Conservation (phyloP, 1,140 invertebrate genomes). For the Spodoptera frugiperda region DNA sequence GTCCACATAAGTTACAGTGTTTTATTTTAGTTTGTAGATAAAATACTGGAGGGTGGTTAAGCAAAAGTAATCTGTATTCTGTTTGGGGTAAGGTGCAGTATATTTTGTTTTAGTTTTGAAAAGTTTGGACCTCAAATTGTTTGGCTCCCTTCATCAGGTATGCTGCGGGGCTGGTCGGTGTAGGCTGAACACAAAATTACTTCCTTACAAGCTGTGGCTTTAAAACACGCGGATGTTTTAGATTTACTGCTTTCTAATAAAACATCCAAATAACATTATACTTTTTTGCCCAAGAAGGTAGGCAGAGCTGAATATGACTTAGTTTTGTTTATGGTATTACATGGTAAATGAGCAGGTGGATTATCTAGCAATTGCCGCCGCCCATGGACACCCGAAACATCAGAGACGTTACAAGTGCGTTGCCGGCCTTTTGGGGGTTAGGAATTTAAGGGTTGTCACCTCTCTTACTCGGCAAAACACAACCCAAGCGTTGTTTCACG, state of each 20-base stretch:
- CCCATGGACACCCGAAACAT: too few relatives aligned
- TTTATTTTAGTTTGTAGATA: slow-evolving; percentile 21
- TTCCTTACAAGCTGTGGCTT: slow-evolving; percentile 36
- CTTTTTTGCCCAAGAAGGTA: too few relatives aligned
- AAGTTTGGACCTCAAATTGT: slow-evolving; percentile 45
- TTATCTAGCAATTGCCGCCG: too few relatives aligned
- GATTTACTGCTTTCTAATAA: neutral
- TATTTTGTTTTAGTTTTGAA: slow-evolving; percentile 43
- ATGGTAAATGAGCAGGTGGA: too few relatives aligned
- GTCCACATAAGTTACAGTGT: slow-evolving; percentile 15
- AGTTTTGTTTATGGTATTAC: too few relatives aligned
- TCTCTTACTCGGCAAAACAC: too few relatives aligned
- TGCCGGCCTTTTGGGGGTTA: too few relatives aligned
- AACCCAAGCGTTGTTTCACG: too few relatives aligned
- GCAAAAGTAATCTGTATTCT: slow-evolving; percentile 21
- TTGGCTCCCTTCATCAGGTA: slow-evolving; percentile 49
- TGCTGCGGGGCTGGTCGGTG: slow-evolving; percentile 23
- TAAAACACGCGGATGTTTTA: neutral
- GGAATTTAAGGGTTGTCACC: too few relatives aligned
- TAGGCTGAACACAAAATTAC: slow-evolving; percentile 43
- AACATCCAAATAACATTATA: too few relatives aligned
- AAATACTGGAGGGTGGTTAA: slow-evolving; percentile 8
- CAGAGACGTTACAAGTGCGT: too few relatives aligned
- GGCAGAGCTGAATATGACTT: too few relatives aligned
- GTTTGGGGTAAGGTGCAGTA: slow-evolving; percentile 5